Evolutionary conservation across 1,140 invertebrate species (phyloP), one percentile per base, ranked within the genome.

Genomic region (Samia ricini): DNA sequence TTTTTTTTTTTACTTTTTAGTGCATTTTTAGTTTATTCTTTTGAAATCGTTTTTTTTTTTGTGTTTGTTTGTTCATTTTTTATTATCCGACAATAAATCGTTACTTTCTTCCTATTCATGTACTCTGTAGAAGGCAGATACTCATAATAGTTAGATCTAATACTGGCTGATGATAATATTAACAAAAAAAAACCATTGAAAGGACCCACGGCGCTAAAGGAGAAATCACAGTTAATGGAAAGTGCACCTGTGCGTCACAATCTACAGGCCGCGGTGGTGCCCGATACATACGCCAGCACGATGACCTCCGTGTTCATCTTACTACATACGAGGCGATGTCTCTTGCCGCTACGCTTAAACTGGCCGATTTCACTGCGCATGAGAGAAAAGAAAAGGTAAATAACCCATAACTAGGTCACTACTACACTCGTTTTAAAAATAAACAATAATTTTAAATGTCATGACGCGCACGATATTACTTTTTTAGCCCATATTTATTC

Each of bases 271-370:
- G 81, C 49, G 89, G 87, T 22, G 87, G 83, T 20, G 89, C 76
- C 0, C 95, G 95, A 51, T 98, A 97, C 85, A 97, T 98, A 68
- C 97, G 97, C 93, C 97, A 98, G 84, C 93, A 97, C 66, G 96
- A 98, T 81, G 93, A 96, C 80, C 91, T 98, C 19, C 93, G 96
- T 51, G 93, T 95, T 0, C 92, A 96, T 68, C 92, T 98, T n/a
- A 96, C 95, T 0, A 95, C 97, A 0, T 89, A 94, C 26, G 97
- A 98, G 84, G 92, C 95, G 7, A 96, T 98, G 95, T 92, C 92
- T 63, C 92, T 96, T 24, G 96, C 96, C 1, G 95, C 96, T 0
- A 94, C 96, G 70, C 93, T 98, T 4, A 98, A 98, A 85, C 91
- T 97, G 49, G 92, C 92, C n/a, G 92, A 93, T 67, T 89, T 91